These are phyloP conservation scores for Agriopis aurantiaria DNA, from an alignment of 2,888 invertebrate species.

Conservation along the genomic window DNA sequence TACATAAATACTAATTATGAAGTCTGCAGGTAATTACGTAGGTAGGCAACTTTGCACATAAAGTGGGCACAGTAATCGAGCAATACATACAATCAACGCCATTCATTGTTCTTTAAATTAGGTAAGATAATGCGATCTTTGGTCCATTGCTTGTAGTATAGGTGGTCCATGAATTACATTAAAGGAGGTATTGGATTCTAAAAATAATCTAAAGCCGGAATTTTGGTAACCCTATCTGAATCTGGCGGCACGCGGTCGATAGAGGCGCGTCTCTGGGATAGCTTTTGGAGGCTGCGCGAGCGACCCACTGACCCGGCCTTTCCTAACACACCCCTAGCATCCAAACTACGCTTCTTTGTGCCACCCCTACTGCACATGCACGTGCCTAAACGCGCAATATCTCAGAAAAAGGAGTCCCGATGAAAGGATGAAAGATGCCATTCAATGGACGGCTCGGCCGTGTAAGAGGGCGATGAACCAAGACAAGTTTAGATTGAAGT, in stretches of 20 bases:
- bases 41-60: too few species aligned
- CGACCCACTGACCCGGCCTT: conserved; percentile 88
- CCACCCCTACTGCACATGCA: conserved; percentile 68
- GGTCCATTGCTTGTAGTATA: too few species aligned
- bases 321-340: conserved; percentile 58
- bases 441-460: conserved; percentile 55
- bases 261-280: conserved; percentile 81
- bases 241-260: conserved; percentile 81
- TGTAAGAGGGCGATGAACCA: conserved; percentile 57
- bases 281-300: conserved; percentile 85
- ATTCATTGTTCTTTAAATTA: background rate
- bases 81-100: too few species aligned
- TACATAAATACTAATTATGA: too few species aligned
- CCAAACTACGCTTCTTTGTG: conserved; percentile 52
- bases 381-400: conserved; percentile 54
- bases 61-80: too few species aligned
- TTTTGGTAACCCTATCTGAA: conserved; percentile 69
- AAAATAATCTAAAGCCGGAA: background rate
- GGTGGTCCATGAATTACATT: too few species aligned
- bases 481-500: conserved; percentile 39
- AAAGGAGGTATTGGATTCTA: background rate
- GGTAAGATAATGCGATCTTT: too few species aligned
- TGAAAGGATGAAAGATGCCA: conserved; percentile 56
- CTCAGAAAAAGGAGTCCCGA: conserved; percentile 47
- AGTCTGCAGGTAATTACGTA: too few species aligned